Conservation (phyloP, 23 tunicate species). For the Phallusia fumigata region DNA sequence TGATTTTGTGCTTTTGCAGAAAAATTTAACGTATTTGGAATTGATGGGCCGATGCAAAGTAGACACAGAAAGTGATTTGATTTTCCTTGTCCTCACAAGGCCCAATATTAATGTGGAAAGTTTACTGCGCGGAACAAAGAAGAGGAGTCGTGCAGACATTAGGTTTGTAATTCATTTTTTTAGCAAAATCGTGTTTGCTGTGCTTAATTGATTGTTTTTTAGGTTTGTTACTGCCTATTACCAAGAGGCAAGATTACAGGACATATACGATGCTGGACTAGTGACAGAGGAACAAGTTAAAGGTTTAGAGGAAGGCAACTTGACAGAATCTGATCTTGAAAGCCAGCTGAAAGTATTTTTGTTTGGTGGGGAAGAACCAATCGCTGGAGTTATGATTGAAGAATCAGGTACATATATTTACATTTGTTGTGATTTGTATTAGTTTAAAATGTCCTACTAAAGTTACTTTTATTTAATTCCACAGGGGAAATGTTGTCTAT, state of each 20-base stretch:
- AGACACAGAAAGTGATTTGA: slow-evolving; percentile 40
- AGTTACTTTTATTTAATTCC: too few species aligned
- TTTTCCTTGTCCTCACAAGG: slow-evolving; percentile 55
- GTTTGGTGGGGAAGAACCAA: slow-evolving; percentile 98
- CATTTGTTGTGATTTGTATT: too few species aligned
- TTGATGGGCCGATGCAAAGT: slow-evolving; percentile 47
- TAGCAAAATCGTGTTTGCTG: neutral
- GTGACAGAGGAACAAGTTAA: slow-evolving; percentile 74
- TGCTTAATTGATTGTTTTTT: neutral
- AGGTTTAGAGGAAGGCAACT: slow-evolving; percentile 56
- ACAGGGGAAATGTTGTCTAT: slow-evolving; percentile 76
- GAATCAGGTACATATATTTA: slow-evolving; percentile 44
- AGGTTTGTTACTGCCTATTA: slow-evolving; percentile 81
- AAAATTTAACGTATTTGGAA: slow-evolving; percentile 86
- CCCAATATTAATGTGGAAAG: slow-evolving; percentile 43
- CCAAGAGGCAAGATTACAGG: slow-evolving; percentile 59
- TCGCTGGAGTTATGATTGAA: slow-evolving; percentile 75
- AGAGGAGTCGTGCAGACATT: slow-evolving; percentile 39
- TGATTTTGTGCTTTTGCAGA: slow-evolving; percentile 32
- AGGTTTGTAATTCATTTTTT: slow-evolving; percentile 10
- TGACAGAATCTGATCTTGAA: slow-evolving; percentile 60
- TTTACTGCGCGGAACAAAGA: slow-evolving; percentile 5
- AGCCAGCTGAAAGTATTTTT: slow-evolving; percentile 72
- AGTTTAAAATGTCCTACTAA: too few species aligned
- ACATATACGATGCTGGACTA: slow-evolving; percentile 81